Evolutionary conservation across 2,888 invertebrate genomes (phyloP), one percentile per base, ranked within the genome.

Genomic region (Drosophila neonasuta): DNA sequence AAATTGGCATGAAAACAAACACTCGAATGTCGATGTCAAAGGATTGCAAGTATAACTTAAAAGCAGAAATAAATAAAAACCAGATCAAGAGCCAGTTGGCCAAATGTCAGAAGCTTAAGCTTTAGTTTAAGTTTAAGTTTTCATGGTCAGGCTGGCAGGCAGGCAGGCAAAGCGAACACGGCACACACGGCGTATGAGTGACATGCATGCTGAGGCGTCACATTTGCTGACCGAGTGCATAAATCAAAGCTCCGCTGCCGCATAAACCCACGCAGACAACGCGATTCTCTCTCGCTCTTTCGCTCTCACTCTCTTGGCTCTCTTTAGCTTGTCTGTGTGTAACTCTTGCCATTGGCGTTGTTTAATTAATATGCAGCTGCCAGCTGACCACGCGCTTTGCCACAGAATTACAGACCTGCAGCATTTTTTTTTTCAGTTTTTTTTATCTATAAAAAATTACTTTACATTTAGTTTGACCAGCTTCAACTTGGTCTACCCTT

Each of bases 181-280:
- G 74, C 71, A 54, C 50, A 80, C 83, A 80, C 74, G 83, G 71
- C 87, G 76, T 71, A 77, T 83, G 79, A 79, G 80, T 84, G 84
- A 80, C 80, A 72, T 79, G 84, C 86, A 82, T 74, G 83, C 77
- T 88, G 88, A 82, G 88, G 87, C 86, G 87, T 86, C 88, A 84
- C 83, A 77, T 79, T 70, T 79, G 68, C 69, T 83, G 68, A 58
- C 80, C 80, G 64, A 69, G 71, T 77, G 73, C 84, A 87, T 85
- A 84, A 85, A 85, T 85, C 85, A 85, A 77, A 69, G 76, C 68
- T 15, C 66, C 46, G 58, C 69, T 54, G 68, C 68, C 46, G 62
- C 70, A 63, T 64, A 67, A 57, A 13, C 78, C 80, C 75, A 71
- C 78, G 75, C 83, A 69, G 57, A 11, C 32, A 48, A 48, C 46